Conservation (phyloP, 2,113 vertebrate genomes). For the Chroicocephalus ridibundus region DNA sequence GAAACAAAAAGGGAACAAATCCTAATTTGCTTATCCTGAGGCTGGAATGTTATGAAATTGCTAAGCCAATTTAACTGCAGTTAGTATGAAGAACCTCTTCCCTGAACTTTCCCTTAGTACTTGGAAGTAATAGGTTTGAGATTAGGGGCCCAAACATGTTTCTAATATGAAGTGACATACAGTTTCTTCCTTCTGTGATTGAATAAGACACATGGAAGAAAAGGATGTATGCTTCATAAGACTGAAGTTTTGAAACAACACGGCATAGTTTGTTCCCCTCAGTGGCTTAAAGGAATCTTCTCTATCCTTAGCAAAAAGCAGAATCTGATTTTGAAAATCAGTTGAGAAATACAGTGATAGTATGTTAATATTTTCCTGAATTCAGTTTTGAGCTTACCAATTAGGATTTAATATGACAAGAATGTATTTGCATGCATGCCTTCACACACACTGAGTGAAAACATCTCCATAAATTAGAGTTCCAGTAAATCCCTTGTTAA, state of each 20-base stretch:
- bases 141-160: fast-evolving
- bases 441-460: background rate
- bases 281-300: background rate
- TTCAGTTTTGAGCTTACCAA: background rate
- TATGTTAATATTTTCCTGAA: background rate
- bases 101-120: background rate
- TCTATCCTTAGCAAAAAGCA: background rate
- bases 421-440: background rate
- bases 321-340: background rate
- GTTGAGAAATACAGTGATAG: background rate
- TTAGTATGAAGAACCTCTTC: background rate
- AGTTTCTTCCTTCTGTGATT: background rate
- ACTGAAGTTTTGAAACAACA: background rate
- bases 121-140: background rate
- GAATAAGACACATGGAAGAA: background rate
- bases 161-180: background rate
- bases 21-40: background rate
- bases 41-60: background rate
- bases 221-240: background rate
- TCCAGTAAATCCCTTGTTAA: background rate
- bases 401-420: background rate
- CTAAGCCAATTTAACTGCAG: background rate
- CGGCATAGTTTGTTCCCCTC: background rate
- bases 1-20: background rate
- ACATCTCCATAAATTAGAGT: background rate